A percentile compares a stretch with the other conserved stretches of the same genome.
Evolutionary conservation across 1,140 invertebrate species (phyloP).

Genomic region (Rhyacophila brunnea): DNA sequence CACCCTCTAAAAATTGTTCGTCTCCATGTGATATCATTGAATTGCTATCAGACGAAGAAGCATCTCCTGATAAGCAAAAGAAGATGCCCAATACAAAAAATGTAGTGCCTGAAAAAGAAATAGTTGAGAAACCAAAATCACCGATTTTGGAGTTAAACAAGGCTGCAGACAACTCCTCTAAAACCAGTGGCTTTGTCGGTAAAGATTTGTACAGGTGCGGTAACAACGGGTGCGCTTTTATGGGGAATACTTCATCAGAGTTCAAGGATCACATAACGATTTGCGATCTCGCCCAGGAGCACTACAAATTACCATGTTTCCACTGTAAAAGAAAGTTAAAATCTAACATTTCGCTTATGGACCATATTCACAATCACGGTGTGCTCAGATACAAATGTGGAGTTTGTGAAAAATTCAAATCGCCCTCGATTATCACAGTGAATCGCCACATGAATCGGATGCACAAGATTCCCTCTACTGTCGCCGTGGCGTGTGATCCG

Average conservation of each 20-base stretch:
- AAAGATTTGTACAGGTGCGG: conserved; percentile 55
- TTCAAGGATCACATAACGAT: conserved; percentile 54
- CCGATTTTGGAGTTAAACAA: not conserved
- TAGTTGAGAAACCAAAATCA: not conserved
- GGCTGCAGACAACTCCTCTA: not conserved
- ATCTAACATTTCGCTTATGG: conserved; percentile 36
- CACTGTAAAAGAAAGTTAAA: conserved; percentile 56
- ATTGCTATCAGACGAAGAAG: conserved; percentile 8
- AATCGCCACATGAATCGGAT: conserved; percentile 56
- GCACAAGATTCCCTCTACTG: conserved; percentile 50
- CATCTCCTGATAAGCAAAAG: no score
- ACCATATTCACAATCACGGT: conserved; percentile 46
- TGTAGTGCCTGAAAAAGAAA: not conserved
- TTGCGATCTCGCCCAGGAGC: conserved; percentile 38
- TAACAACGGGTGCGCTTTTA: conserved; percentile 43
- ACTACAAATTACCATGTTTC: conserved; percentile 44
- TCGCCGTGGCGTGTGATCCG: conserved; percentile 52
- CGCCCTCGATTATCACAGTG: conserved; percentile 40
- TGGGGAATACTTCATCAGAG: conserved; percentile 34
- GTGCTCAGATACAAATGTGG: conserved; percentile 41
- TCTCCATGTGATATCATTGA: not conserved
- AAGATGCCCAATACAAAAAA: no score
- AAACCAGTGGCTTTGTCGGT: conserved; percentile 34
- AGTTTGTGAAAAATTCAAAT: conserved; percentile 22
- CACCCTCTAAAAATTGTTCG: conserved; percentile 5